phyloP scores from a whole-genome alignment of 2,113 vertebrate genomes.

The Salvelinus fontinalis region DNA sequence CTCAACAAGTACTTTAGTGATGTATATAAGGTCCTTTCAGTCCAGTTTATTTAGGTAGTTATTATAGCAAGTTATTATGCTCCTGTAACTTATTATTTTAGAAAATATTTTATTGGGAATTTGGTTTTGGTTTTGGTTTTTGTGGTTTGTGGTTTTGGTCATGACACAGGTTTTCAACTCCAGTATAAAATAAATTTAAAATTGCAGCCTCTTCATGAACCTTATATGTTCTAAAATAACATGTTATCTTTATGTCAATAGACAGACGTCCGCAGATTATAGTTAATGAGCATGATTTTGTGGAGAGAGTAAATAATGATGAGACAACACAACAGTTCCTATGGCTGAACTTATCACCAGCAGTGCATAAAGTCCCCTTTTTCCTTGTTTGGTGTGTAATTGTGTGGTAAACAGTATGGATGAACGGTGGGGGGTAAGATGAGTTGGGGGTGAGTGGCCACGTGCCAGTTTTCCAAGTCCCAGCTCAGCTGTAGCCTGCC shows the following conservation, averaged over 20 bases:
- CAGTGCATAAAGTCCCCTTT: neutral
- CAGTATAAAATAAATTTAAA: too few relatives aligned
- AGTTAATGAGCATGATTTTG: neutral
- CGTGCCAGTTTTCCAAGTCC: neutral
- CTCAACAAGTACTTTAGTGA: too few relatives aligned
- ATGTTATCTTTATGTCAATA: too few relatives aligned
- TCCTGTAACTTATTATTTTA: neutral
- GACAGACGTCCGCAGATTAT: too few relatives aligned
- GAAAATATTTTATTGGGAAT: neutral
- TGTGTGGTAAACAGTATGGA: neutral
- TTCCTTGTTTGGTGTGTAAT: neutral
- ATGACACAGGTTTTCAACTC: neutral
- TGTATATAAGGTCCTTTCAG: too few relatives aligned
- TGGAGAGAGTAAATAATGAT: neutral
- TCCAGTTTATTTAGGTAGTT: too few relatives aligned
- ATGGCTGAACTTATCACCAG: neutral
- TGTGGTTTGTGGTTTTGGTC: neutral
- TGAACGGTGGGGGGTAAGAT: neutral
- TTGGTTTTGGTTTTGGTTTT: too few relatives aligned
- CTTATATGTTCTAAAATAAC: too few relatives aligned
- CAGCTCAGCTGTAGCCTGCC: conserved; percentile 3
- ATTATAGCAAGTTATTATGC: too few relatives aligned
- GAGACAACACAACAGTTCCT: neutral
- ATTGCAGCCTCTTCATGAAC: too few relatives aligned
- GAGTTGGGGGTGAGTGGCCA: neutral